These are phyloP conservation scores for Amia ocellicauda DNA, from an alignment of 2,113 vertebrate genomes.

Conservation along the genomic window DNA sequence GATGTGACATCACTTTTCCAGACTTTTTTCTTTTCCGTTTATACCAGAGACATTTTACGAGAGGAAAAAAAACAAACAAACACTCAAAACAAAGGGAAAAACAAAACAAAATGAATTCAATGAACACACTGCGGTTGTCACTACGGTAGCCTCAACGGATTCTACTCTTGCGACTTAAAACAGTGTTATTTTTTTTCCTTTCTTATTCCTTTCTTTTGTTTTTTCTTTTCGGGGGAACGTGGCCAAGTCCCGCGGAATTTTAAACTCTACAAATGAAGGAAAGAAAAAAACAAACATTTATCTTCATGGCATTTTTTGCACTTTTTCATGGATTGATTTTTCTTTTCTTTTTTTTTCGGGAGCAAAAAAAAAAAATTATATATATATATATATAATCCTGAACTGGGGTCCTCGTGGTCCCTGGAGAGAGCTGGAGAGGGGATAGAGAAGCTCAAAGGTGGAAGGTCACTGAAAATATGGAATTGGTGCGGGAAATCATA, in stretches of 20 bases:
- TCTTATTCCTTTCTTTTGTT: slow-evolving; percentile 55
- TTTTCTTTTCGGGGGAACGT: slow-evolving; percentile 58
- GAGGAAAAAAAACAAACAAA: slow-evolving; percentile 46
- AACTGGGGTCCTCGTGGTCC: slow-evolving; percentile 30
- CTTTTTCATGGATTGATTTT: slow-evolving; percentile 70
- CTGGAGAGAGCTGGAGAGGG: slow-evolving; percentile 31
- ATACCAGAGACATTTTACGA: slow-evolving; percentile 95
- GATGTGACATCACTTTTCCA: slow-evolving; percentile 95
- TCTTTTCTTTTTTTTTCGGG: slow-evolving; percentile 56
- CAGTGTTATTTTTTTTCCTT: slow-evolving; percentile 49
- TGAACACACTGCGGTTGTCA: slow-evolving; percentile 78
- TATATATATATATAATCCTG: slow-evolving; percentile 27
- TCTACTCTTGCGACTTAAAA: slow-evolving; percentile 54
- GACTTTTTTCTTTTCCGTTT: slow-evolving; percentile 83
- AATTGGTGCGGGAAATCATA: slow-evolving; percentile 49
- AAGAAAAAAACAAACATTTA: slow-evolving; percentile 55
- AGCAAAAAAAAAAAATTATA: slow-evolving; percentile 40
- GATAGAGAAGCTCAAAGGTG: slow-evolving; percentile 21
- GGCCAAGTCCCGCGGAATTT: slow-evolving; percentile 52
- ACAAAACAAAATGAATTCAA: slow-evolving; percentile 59
- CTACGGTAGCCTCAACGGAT: slow-evolving; percentile 48
- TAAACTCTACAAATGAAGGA: slow-evolving; percentile 46
- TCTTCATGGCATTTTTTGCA: slow-evolving; percentile 74
- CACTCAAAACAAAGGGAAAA: slow-evolving; percentile 11
- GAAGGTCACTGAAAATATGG: slow-evolving; percentile 46